A percentile compares a stretch with the other conserved stretches of the same genome.
These are phyloP conservation scores for Percina caprodes DNA, from an alignment of 2,113 vertebrate genomes.

Conservation along the genomic window DNA sequence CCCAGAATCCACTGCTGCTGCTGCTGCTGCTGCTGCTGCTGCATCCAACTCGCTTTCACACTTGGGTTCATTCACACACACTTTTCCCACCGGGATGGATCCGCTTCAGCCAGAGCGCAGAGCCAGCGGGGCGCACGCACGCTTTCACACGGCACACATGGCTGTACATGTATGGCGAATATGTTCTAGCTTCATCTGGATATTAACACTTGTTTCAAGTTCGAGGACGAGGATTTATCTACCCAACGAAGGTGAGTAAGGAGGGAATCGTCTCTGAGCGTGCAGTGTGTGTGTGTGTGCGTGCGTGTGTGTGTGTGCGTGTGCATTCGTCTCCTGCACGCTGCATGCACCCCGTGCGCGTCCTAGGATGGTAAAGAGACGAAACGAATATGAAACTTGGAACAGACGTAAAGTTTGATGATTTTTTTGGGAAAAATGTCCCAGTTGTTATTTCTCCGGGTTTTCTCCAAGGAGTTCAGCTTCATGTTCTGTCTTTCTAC, in stretches of 20 bases:
- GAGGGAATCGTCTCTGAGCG: not conserved
- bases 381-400: not conserved
- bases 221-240: slow-evolving; percentile 91
- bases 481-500: not conserved
- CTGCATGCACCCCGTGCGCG: slow-evolving; percentile 49
- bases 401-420: slow-evolving; percentile 11
- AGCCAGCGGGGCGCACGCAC: slow-evolving; percentile 74
- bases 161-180: slow-evolving; percentile 80
- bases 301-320: not conserved
- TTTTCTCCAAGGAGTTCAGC: not conserved
- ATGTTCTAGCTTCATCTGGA: slow-evolving; percentile 83
- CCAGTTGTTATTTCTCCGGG: no score
- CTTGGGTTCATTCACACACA: slow-evolving; percentile 75
- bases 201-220: slow-evolving; percentile 84
- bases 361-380: slow-evolving; percentile 3
- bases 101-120: slow-evolving; percentile 80
- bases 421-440: not conserved
- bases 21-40: slow-evolving; percentile 27
- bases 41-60: slow-evolving; percentile 73
- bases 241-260: slow-evolving; percentile 92
- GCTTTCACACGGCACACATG: slow-evolving; percentile 82
- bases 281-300: not conserved
- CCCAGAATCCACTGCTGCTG: slow-evolving; percentile 50
- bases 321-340: slow-evolving; percentile 5
- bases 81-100: slow-evolving; percentile 94